A percentile compares a stretch with the other conserved stretches of the same genome.
Conservation (phyloP, 2,797 vertebrate genomes). For the Rhyacichthys aspro region DNA sequence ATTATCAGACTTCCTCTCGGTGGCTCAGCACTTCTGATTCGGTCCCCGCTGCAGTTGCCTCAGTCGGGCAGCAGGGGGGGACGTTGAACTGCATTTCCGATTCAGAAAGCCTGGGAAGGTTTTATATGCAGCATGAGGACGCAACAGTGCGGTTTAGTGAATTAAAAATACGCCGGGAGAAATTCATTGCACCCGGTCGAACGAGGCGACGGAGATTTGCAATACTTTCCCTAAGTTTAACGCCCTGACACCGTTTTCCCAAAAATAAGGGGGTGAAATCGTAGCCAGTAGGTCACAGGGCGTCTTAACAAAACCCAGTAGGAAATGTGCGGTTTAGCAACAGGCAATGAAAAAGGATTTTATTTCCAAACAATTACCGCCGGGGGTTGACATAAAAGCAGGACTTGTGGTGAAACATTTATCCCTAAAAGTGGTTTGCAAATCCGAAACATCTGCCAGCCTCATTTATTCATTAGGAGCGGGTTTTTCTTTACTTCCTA, state of each 20-base stretch:
- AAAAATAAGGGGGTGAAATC: conserved; percentile 22
- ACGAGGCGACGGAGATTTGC: conserved; percentile 51
- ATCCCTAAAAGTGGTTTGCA: conserved; percentile 44
- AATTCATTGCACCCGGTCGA: conserved; percentile 47
- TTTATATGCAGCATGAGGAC: conserved; percentile 49
- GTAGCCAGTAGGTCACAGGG: conserved; percentile 30
- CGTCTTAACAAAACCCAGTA: conserved; percentile 39
- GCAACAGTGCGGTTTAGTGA: conserved; percentile 58
- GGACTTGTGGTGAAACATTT: conserved; percentile 49
- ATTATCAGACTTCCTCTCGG: conserved; percentile 71
- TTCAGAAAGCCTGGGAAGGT: neutral
- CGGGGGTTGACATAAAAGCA: conserved; percentile 38
- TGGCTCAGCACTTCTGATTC: conserved; percentile 42
- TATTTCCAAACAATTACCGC: conserved; percentile 46
- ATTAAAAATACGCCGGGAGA: conserved; percentile 63
- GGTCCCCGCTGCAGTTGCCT: conserved; percentile 33
- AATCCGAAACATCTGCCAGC: conserved; percentile 62
- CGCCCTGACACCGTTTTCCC: conserved; percentile 22
- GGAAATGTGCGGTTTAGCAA: conserved; percentile 55
- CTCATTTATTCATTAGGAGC: conserved; percentile 55
- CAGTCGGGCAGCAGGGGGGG: conserved; percentile 54
- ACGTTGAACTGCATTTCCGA: conserved; percentile 41
- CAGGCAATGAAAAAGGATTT: conserved; percentile 24
- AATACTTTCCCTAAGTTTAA: conserved; percentile 41
- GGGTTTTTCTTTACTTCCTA: conserved; percentile 56